Evolutionary conservation across 2,113 vertebrate species (phyloP), one percentile per base, ranked within the genome.

Genomic region (Verasper variegatus): DNA sequence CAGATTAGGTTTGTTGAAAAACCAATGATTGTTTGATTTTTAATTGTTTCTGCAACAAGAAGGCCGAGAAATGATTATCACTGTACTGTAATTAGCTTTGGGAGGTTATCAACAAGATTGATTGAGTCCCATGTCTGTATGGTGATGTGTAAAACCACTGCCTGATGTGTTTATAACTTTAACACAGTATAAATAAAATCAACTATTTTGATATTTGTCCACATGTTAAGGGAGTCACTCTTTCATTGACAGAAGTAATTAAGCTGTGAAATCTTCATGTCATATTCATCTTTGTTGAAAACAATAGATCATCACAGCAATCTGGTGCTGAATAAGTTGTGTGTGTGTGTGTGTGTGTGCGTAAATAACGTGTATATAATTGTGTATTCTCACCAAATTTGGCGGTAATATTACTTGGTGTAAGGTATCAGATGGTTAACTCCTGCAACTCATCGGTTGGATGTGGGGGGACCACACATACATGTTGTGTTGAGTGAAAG

Each of bases 161-260:
- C 94, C 94, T 92, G 92, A 92, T 70, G 85, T 93, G 91, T 95
- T 95, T 94, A 88, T 93, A 94, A 93, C 89, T 94, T 95, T 94
- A 94, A 87, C 94, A 95, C 91, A 88, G 86, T 88, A 90, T 86
- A 82, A 95, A 95, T 95, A 94, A 95, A 95, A 92, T 83, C 47
- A 64, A 89, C 88, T 94, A 94, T 95, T 95, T 95, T 95, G 89
- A 93, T 93, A 93, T 89, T 76, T 86, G 90, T 79, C 57, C 75
- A 83, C 57, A 75, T 10, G 64, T 23, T 59, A 49, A 76, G 59
- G 20, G 57, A 55, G 68, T 83, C 47, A 3, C 26, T 71, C 55
- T 79, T 74, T 83, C 21, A 57, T 76, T 54, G 20, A 20, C 15
- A 6, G 20, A 18, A n/a, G 17, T 47, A 13, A n/a, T 52, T n/a